These are phyloP conservation scores for Ectemnius continuus DNA, from an alignment of 2,888 invertebrate species.

Conservation along the genomic window DNA sequence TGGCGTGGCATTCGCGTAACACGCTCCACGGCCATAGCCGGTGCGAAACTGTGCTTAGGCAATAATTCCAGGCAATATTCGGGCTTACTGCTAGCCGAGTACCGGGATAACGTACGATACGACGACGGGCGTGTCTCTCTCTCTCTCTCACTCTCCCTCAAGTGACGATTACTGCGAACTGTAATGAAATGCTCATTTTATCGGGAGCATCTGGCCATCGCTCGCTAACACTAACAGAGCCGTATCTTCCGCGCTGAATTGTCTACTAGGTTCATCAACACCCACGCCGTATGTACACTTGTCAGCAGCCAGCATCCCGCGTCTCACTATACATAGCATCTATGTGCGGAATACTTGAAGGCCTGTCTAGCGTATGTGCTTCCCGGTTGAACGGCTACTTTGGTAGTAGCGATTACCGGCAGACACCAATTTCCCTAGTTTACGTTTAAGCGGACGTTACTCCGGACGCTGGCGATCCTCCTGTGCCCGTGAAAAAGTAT, in stretches of 20 bases:
- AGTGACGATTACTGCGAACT: conserved; percentile 34
- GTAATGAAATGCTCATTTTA: conserved; percentile 53
- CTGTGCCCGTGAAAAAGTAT: conserved; percentile 39
- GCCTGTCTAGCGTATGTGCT: not conserved
- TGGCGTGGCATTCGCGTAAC: conserved; percentile 18
- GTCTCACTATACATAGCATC: too few species aligned
- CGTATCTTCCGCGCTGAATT: too few species aligned
- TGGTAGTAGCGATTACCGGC: conserved; percentile 32
- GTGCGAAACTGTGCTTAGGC: conserved; percentile 26
- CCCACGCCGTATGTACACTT: too few species aligned
- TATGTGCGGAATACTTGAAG: not conserved
- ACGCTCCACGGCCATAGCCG: not conserved
- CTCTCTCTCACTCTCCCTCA: conserved; percentile 16
- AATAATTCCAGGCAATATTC: conserved; percentile 46
- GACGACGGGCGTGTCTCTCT: conserved; percentile 14
- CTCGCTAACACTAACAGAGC: not conserved
- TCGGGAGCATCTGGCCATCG: conserved; percentile 7
- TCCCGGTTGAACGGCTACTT: conserved; percentile 3
- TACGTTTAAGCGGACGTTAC: conserved; percentile 47
- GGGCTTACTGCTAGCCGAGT: conserved; percentile 22
- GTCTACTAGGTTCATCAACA: too few species aligned
- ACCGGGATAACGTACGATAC: conserved; percentile 4
- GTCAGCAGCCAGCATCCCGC: too few species aligned
- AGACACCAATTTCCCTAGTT: conserved; percentile 31
- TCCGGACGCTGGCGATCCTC: conserved; percentile 28